phyloP scores from a whole-genome alignment of 2,888 invertebrate genomes.

The Plemyria rubiginata region DNA sequence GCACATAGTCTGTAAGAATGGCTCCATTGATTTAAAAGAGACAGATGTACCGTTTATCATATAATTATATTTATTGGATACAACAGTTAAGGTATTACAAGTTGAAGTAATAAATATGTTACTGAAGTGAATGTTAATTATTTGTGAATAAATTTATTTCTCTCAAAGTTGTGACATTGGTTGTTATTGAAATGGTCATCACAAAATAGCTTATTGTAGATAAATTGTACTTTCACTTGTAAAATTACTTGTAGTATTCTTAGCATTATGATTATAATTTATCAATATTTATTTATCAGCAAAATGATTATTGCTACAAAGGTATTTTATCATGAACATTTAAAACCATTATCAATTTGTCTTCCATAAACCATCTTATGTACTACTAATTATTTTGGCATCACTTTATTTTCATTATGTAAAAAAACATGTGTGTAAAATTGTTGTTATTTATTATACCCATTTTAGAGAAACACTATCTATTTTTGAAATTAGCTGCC shows the following conservation, averaged over 20 bases:
- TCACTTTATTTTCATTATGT: constrained; percentile 39
- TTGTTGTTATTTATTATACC: constrained; percentile 20
- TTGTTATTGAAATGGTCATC: constrained; percentile 23
- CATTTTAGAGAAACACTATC: constrained; percentile 11
- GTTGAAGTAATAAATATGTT: constrained; percentile 29
- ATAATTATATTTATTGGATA: constrained; percentile 41
- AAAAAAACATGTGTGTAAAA: constrained; percentile 22
- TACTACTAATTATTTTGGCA: constrained; percentile 47
- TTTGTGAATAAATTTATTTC: constrained; percentile 35
- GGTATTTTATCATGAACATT: constrained; percentile 26
- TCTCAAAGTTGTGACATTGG: constrained; percentile 29
- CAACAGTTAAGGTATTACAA: constrained; percentile 23
- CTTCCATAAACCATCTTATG: constrained; percentile 55
- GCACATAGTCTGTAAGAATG: constrained; percentile 82
- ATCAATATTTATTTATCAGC: constrained; percentile 7
- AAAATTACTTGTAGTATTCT: constrained; percentile 4
- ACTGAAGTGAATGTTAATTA: constrained; percentile 40
- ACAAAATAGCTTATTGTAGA: constrained; percentile 20
- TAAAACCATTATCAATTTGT: constrained; percentile 47
- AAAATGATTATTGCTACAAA: constrained; percentile 1
- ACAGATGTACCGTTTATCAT: constrained; percentile 70
- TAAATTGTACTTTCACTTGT: constrained; percentile 11
- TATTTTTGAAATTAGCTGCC: constrained; percentile 28
- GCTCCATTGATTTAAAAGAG: constrained; percentile 77
- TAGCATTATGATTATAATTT: constrained; percentile 1